Evolutionary conservation across 53 echinoderm and acorn worm species (phyloP), one percentile per base, ranked within the genome.

Genomic region (Paracentrotus lividus): DNA sequence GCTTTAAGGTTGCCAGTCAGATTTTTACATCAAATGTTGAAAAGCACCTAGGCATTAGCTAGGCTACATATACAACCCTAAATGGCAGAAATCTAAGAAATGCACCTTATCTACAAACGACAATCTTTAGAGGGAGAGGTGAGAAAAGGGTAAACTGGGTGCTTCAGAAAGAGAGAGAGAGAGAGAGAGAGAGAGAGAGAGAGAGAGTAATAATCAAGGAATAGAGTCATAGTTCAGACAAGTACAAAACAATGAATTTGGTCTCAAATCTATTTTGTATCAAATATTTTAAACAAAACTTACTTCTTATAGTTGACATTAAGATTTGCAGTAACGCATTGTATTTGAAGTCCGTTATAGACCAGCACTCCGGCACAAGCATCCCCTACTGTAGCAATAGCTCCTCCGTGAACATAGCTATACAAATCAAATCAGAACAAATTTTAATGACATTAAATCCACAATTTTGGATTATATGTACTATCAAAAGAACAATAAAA

Each of bases 391-490:
- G 94, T 94, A 68, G 90, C 94, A 58, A 94, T 94, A 36, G 94
- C 94, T 47, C 94, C 94, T 5, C 94, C 94, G 49, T 94, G 94
- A 24, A 94, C 94, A 89, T 38, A 57, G 16, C 94, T 94, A 54
- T 38, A 0, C n/a, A n/a, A n/a, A n/a, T n/a, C n/a, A n/a, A n/a
- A n/a, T n/a, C n/a, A n/a, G n/a, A n/a, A n/a, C n/a, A n/a, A n/a
- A n/a, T n/a, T n/a, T n/a, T n/a, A n/a, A n/a, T n/a, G n/a, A n/a
- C n/a, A n/a, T n/a, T n/a, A n/a, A n/a, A n/a, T n/a, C n/a, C n/a
- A n/a, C n/a, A n/a, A n/a, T n/a, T n/a, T n/a, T n/a, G n/a, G n/a
- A n/a, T n/a, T n/a, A n/a, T n/a, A n/a, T n/a, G n/a, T n/a, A n/a
- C n/a, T n/a, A n/a, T n/a, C n/a, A n/a, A n/a, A n/a, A n/a, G n/a